A percentile compares a stretch with the other conserved stretches of the same genome.
Evolutionary conservation across 2,113 vertebrate genomes (phyloP).

Genomic region (Hemiscyllium ocellatum): DNA sequence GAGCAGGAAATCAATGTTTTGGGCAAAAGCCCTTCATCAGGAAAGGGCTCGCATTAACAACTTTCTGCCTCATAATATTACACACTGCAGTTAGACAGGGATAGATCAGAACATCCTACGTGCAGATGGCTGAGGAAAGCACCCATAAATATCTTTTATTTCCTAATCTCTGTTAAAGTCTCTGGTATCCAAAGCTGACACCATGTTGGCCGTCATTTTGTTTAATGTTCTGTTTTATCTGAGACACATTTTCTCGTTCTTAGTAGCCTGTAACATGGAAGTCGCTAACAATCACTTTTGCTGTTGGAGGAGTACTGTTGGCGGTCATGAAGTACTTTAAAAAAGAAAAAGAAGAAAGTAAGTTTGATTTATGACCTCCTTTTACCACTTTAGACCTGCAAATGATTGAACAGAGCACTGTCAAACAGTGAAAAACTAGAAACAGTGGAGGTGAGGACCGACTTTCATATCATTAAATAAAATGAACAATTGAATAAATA

Average conservation of each 20-base stretch:
- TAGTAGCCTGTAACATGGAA: conserved; percentile 87
- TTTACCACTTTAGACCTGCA: neutral
- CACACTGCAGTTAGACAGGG: neutral
- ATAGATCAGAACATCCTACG: neutral
- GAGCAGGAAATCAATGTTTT: no score
- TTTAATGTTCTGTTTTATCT: neutral
- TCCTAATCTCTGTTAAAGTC: neutral
- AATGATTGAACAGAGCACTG: neutral
- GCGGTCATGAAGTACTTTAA: conserved; percentile 79
- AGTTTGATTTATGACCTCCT: conserved; percentile 46
- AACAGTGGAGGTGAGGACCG: neutral
- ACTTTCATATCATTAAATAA: no score
- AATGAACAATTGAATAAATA: no score
- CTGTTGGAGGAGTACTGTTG: conserved; percentile 73
- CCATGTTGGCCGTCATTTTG: neutral
- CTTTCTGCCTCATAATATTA: neutral
- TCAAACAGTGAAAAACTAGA: neutral
- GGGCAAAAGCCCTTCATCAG: no score
- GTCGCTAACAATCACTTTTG: conserved; percentile 74
- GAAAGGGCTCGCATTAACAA: neutral
- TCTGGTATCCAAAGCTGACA: neutral
- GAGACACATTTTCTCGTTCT: conserved; percentile 40
- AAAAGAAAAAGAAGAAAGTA: conserved; percentile 73
- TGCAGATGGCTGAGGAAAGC: neutral
- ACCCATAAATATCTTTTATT: neutral